phyloP scores from a whole-genome alignment of 2,888 invertebrate species.

The Ophion ventricosus region DNA sequence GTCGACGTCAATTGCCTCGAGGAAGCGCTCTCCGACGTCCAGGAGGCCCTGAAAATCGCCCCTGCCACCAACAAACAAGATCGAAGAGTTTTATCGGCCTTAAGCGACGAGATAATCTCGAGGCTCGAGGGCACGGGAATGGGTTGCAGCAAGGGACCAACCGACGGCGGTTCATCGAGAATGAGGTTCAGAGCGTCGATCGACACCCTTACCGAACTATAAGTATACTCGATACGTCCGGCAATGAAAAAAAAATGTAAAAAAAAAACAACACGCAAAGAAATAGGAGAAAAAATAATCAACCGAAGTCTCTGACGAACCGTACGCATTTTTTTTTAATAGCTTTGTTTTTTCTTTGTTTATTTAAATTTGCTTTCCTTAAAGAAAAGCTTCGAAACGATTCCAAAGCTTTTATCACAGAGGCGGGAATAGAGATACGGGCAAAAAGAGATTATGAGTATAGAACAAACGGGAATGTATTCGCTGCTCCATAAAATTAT shows the following conservation, averaged over 20 bases:
- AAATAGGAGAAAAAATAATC: neutral
- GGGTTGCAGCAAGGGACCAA: constrained; percentile 75
- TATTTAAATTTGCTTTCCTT: constrained; percentile 48
- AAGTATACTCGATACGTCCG: constrained; percentile 48
- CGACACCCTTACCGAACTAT: constrained; percentile 80
- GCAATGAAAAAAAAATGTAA: neutral
- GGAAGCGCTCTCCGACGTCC: constrained; percentile 91
- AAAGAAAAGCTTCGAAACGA: constrained; percentile 62
- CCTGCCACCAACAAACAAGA: constrained; percentile 90
- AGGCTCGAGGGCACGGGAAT: constrained; percentile 77
- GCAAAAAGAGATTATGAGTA: constrained; percentile 43
- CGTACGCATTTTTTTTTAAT: constrained; percentile 2
- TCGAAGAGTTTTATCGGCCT: constrained; percentile 88
- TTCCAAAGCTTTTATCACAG: constrained; percentile 65
- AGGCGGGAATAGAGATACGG: constrained; percentile 8
- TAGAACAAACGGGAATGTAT: constrained; percentile 27
- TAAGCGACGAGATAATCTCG: constrained; percentile 89
- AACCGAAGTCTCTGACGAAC: constrained; percentile 8
- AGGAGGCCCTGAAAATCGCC: constrained; percentile 89
- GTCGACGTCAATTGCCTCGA: constrained; percentile 90
- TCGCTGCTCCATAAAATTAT: constrained; percentile 50
- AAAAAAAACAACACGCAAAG: constrained; percentile 1
- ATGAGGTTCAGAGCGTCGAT: constrained; percentile 78
- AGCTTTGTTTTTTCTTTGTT: constrained; percentile 34
- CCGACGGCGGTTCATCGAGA: constrained; percentile 68